These are phyloP conservation scores for Gulo gulo DNA, from an alignment of 2,113 vertebrate genomes.

Conservation along the genomic window DNA sequence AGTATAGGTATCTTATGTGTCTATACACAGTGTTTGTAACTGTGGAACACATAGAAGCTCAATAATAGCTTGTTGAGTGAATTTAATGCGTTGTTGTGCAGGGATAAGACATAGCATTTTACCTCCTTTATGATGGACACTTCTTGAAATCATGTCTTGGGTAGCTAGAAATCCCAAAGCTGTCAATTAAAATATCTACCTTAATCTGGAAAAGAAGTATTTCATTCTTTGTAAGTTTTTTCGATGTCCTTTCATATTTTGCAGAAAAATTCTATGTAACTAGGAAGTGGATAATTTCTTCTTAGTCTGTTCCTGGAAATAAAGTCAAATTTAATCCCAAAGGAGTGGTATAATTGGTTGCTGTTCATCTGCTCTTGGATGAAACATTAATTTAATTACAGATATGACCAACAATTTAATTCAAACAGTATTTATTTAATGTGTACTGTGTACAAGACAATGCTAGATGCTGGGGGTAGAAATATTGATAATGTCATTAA, in stretches of 20 bases:
- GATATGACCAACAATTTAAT: neutral
- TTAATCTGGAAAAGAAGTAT: neutral
- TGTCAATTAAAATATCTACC: neutral
- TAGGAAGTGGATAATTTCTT: neutral
- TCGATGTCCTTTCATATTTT: neutral
- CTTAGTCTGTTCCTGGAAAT: neutral
- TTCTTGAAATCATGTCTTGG: neutral
- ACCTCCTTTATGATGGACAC: neutral
- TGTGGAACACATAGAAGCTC: neutral
- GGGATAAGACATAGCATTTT: neutral
- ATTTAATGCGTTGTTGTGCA: neutral
- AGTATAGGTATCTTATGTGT: neutral
- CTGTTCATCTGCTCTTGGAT: neutral
- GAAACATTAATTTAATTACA: constrained; percentile 15
- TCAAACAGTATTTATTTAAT: constrained; percentile 13
- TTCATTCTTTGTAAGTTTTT: neutral
- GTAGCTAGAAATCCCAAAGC: neutral
- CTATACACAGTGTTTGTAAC: neutral
- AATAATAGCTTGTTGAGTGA: neutral
- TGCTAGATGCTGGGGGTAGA: neutral
- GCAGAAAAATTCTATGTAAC: neutral
- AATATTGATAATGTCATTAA: neutral
- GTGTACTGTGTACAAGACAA: neutral
- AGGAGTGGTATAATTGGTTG: neutral
- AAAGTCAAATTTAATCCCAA: neutral